Conservation (phyloP, 2,113 vertebrate genomes). For the Chrysochloris asiatica region DNA sequence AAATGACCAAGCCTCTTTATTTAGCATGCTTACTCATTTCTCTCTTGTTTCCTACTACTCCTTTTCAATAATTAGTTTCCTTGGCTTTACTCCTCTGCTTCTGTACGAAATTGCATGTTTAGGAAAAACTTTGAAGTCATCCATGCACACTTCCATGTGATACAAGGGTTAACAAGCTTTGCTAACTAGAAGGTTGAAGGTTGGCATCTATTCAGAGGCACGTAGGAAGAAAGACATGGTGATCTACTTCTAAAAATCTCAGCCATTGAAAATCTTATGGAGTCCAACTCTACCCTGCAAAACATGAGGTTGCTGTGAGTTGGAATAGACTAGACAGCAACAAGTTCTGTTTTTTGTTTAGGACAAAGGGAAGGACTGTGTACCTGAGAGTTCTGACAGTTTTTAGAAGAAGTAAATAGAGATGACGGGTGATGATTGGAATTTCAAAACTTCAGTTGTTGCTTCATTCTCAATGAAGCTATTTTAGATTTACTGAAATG, state of each 20-base stretch:
- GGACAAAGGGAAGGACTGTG: not conserved
- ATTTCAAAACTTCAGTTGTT: not conserved
- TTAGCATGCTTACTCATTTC: too few relatives aligned
- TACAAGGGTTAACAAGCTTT: not conserved
- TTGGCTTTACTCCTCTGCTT: not conserved
- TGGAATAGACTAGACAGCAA: not conserved
- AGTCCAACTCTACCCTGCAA: not conserved
- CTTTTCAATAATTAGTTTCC: not conserved
- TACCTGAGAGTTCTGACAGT: not conserved
- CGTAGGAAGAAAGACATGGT: not conserved
- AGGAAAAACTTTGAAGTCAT: not conserved
- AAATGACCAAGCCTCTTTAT: not conserved
- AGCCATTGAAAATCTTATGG: not conserved
- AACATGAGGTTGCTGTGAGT: not conserved
- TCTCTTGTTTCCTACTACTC: not conserved
- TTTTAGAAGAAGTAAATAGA: not conserved
- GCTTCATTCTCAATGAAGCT: not conserved
- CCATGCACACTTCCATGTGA: not conserved
- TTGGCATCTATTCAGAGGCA: not conserved
- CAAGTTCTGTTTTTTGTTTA: not conserved
- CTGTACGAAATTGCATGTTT: not conserved
- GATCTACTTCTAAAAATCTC: not conserved
- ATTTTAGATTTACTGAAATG: not conserved
- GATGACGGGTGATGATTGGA: not conserved
- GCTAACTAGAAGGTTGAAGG: not conserved